These are phyloP conservation scores for Drosophila bocqueti DNA, from an alignment of 1,140 invertebrate species.

Conservation along the genomic window DNA sequence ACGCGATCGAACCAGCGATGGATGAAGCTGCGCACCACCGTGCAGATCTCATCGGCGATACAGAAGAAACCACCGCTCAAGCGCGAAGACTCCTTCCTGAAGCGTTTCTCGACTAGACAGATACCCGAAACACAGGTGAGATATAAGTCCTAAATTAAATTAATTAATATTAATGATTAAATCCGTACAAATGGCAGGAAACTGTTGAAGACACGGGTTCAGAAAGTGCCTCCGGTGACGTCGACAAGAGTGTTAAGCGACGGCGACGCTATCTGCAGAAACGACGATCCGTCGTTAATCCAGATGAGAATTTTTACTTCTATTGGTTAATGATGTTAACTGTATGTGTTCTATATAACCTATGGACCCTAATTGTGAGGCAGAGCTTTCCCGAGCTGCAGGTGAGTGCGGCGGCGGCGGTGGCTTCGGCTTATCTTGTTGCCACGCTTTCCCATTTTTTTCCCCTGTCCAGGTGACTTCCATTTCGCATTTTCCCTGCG, in stretches of 20 bases:
- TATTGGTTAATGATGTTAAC: slow-evolving; percentile 97
- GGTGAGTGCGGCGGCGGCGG: slow-evolving; percentile 78
- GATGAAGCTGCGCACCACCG: slow-evolving; percentile 97
- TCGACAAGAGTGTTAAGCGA: slow-evolving; percentile 87
- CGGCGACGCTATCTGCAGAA: slow-evolving; percentile 88
- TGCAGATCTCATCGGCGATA: slow-evolving; percentile 96
- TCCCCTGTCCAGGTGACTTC: neutral
- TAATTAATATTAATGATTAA: no score
- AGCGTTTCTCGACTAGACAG: slow-evolving; percentile 96
- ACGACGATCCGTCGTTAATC: slow-evolving; percentile 95
- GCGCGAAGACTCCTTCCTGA: slow-evolving; percentile 97
- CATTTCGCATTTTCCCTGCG: slow-evolving; percentile 19
- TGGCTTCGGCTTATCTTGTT: neutral
- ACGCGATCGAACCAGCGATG: slow-evolving; percentile 96
- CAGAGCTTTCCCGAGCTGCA: slow-evolving; percentile 97
- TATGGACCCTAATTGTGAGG: slow-evolving; percentile 97
- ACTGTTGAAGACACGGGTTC: slow-evolving; percentile 89
- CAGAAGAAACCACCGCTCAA: slow-evolving; percentile 92
- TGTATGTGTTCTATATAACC: slow-evolving; percentile 95
- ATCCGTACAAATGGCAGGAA: slow-evolving; percentile 46
- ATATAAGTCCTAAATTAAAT: no score
- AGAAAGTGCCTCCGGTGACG: slow-evolving; percentile 88
- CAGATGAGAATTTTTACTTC: slow-evolving; percentile 97
- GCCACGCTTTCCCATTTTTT: neutral
- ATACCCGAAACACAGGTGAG: slow-evolving; percentile 94